A percentile compares a stretch with the other conserved stretches of the same genome.
These are phyloP conservation scores for Momotus momota DNA, from an alignment of 2,797 vertebrate genomes.

Conservation along the genomic window DNA sequence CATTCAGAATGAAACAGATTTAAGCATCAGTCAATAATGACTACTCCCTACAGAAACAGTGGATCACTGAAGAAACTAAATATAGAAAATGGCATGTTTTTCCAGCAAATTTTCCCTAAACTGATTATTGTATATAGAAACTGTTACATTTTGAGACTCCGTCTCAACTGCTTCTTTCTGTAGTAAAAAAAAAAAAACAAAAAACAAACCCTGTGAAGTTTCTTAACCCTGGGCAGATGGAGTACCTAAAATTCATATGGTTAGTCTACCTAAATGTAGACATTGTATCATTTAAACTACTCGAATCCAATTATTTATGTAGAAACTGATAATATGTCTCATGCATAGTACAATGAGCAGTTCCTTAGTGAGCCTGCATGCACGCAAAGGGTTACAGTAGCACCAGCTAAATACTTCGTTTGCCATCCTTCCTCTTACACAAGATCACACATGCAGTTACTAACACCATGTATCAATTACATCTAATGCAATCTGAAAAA, in stretches of 20 bases:
- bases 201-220: not conserved
- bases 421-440: not conserved
- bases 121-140: not conserved
- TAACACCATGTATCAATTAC: rapidly evolving
- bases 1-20: constrained; percentile 73
- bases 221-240: not conserved
- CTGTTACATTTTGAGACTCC: not conserved
- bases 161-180: not conserved
- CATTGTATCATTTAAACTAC: rapidly evolving
- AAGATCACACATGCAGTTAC: not conserved
- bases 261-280: not conserved
- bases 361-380: not conserved
- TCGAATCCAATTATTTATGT: rapidly evolving
- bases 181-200: not conserved
- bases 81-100: not conserved
- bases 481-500: not conserved
- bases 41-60: not conserved
- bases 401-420: not conserved
- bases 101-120: not conserved
- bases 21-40: not conserved
- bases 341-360: rapidly evolving
- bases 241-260: not conserved
- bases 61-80: not conserved
- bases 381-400: not conserved
- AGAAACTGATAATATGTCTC: not conserved